phyloP scores from a whole-genome alignment of 2,113 vertebrate species.

The Camelus bactrianus region DNA sequence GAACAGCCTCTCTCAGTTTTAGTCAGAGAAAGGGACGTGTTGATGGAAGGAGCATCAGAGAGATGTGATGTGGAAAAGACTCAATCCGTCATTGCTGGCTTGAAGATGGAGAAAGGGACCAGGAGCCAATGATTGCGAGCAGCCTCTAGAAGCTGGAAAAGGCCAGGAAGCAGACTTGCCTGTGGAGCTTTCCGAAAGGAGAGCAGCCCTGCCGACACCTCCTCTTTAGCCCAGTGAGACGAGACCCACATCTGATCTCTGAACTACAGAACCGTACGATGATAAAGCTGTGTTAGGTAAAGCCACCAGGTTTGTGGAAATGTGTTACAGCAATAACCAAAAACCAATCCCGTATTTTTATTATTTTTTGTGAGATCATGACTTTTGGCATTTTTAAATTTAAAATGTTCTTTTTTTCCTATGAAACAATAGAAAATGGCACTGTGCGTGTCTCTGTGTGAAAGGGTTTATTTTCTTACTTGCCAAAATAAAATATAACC shows the following conservation, averaged over 20 bases:
- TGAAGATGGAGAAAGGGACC: background rate
- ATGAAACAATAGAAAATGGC: background rate
- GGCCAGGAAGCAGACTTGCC: too few species aligned
- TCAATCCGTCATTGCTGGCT: too few species aligned
- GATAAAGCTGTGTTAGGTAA: background rate
- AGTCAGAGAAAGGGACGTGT: background rate
- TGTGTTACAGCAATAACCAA: background rate
- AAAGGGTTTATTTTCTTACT: background rate
- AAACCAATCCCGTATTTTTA: background rate
- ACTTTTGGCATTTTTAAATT: background rate
- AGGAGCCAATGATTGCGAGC: fast-evolving
- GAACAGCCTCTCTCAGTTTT: background rate
- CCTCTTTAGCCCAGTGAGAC: background rate
- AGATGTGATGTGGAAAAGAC: too few species aligned
- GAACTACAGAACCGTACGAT: background rate
- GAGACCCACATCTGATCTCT: fast-evolving
- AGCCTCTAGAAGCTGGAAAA: background rate
- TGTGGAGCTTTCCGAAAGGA: background rate
- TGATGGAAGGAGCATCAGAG: background rate
- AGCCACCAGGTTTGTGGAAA: background rate
- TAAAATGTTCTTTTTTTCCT: background rate
- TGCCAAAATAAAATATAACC: background rate
- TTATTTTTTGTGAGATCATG: background rate
- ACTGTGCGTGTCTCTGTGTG: background rate
- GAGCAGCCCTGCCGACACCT: fast-evolving